Evolutionary conservation across 2,113 vertebrate genomes (phyloP), one percentile per base, ranked within the genome.

Genomic region (Bos javanicus): DNA sequence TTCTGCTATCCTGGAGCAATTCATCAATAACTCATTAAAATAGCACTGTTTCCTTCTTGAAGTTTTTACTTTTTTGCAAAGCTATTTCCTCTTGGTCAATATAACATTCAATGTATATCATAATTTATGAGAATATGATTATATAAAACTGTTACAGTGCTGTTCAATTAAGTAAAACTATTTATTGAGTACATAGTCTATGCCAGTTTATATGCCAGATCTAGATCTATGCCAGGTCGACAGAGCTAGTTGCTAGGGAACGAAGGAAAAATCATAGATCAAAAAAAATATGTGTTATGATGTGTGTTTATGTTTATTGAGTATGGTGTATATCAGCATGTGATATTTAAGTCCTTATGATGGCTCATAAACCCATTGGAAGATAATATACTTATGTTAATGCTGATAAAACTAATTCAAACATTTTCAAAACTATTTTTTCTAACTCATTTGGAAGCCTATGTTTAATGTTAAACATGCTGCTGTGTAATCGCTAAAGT

Each of bases 11-110:
- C 91, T 89, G 74, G 64, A 98, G 60, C 87, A 91, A 97, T 96
- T 97, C 95, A 98, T 98, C 98, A 97, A 98, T 97, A 98, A 97
- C 98, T 98, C 93, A 98, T 98, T 97, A 97, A 98, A 98, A 96
- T 50, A 91, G 78, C 54, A 62, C 56, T 95, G 64, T 88, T 98
- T 90, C 87, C 91, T 92, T 91, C 96, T 84, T 56, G 39, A 95
- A 97, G 52, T 93, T 97, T 97, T 82, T 82, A 89, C 57, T 95
- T 94, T 82, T 84, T 88, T 95, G 12, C 88, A 97, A 96, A n/a
- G 36, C 30, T 74, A 54, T 94, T 98, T 96, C 87, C 78, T 97
- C 62, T 94, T 92, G 39, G 93, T 82, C 80, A 96, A 96, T 94
- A 95, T 90, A 97, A 90, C 89, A 95, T 97, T 97, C 86, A 94